These are phyloP conservation scores for Odontocolon sp. DNA, from an alignment of 2,888 invertebrate species.

Conservation along the genomic window DNA sequence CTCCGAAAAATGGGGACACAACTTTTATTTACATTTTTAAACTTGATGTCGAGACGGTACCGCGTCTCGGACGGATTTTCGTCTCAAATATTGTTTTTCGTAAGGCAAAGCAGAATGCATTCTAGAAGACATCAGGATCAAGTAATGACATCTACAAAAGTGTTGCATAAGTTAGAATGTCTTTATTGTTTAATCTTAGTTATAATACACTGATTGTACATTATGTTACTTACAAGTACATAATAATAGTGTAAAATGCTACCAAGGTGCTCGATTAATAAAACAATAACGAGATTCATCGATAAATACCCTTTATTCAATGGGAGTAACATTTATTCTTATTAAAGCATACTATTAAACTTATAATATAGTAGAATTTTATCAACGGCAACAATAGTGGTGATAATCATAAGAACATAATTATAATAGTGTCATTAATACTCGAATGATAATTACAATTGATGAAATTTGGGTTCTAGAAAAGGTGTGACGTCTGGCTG, in stretches of 20 bases:
- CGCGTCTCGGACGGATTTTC: no score
- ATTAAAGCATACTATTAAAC: conserved; percentile 79
- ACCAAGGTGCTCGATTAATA: conserved; percentile 38
- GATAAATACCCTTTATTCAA: conserved; percentile 81
- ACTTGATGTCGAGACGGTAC: no score
- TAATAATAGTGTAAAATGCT: conserved; percentile 52
- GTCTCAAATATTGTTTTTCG: no score
- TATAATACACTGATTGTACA: conserved; percentile 57
- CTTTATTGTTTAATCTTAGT: conserved; percentile 43
- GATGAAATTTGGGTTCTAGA: conserved; percentile 17
- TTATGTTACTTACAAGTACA: conserved; percentile 24
- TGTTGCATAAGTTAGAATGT: conserved; percentile 30
- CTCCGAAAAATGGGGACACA: no score
- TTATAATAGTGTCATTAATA: conserved; percentile 54
- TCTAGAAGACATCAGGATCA: no score
- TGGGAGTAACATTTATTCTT: conserved; percentile 80
- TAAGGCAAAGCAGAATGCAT: no score
- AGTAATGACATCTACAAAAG: no score
- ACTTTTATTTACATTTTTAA: no score
- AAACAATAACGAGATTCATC: conserved; percentile 69
- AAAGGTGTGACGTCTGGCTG: neutral
- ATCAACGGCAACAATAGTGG: conserved; percentile 77
- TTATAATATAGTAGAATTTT: conserved; percentile 79
- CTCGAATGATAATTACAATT: conserved; percentile 46
- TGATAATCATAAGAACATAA: conserved; percentile 63